Evolutionary conservation across 2,888 invertebrate species (phyloP).

Genomic region (Eristalinus sepulchralis): DNA sequence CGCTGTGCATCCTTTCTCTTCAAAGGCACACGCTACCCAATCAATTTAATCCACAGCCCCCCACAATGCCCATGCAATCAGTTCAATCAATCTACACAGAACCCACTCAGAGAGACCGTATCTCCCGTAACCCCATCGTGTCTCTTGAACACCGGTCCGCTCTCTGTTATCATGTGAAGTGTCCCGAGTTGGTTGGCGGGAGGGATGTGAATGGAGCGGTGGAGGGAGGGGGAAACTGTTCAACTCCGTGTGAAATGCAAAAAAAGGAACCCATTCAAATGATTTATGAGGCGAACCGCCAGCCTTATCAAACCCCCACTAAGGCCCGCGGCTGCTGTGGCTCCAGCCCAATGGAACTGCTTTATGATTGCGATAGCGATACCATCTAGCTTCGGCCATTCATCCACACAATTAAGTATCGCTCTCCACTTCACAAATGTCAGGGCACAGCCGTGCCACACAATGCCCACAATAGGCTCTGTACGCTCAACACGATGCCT

Average conservation of each 20-base stretch:
- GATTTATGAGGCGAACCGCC: not conserved
- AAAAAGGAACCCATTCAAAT: not conserved
- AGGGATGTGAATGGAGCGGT: no score
- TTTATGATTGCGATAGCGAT: conserved; percentile 15
- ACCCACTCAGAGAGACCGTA: not conserved
- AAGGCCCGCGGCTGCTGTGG: not conserved
- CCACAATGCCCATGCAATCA: not conserved
- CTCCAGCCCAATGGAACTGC: not conserved
- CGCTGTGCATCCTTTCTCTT: not conserved
- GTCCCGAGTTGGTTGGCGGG: no score
- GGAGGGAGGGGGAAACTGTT: no score
- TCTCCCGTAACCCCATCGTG: not conserved
- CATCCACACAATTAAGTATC: conserved; percentile 36
- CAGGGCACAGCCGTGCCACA: conserved; percentile 46
- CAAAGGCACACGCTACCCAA: not conserved
- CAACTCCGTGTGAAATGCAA: not conserved
- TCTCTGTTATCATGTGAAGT: not conserved
- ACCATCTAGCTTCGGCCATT: conserved; percentile 17
- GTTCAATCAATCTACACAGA: not conserved
- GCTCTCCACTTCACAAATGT: conserved; percentile 41
- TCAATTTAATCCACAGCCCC: not conserved
- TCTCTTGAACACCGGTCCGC: not conserved
- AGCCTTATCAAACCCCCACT: not conserved
- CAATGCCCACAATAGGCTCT: conserved; percentile 54
- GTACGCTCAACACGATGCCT: conserved; percentile 18